phyloP scores from a whole-genome alignment of 2,888 invertebrate species.

The Hesperia comma region DNA sequence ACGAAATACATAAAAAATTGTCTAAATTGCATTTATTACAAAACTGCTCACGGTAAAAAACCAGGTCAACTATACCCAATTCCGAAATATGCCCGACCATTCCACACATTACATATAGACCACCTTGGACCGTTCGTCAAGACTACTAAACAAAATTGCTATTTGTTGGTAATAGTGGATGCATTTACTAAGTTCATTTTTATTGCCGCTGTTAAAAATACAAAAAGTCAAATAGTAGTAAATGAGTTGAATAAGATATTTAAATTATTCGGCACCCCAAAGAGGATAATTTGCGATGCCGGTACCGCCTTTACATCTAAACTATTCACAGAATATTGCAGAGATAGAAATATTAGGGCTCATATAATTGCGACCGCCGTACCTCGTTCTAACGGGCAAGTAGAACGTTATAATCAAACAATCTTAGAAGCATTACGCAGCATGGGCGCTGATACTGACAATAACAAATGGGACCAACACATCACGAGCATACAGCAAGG shows the following conservation, averaged over 20 bases:
- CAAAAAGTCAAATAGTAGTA: conserved; percentile 39
- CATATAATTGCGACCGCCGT: conserved; percentile 41
- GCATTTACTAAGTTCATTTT: conserved; percentile 45
- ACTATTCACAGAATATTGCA: conserved; percentile 41
- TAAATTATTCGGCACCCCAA: conserved; percentile 46
- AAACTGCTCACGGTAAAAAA: conserved; percentile 39
- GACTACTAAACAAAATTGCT: conserved; percentile 41
- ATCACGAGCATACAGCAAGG: conserved; percentile 45
- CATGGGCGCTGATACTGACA: conserved; percentile 43
- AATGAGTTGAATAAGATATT: conserved; percentile 45
- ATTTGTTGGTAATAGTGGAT: conserved; percentile 43
- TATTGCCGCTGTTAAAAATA: conserved; percentile 45
- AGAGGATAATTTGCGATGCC: conserved; percentile 44
- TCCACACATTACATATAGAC: conserved; percentile 45
- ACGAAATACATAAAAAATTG: conserved; percentile 43
- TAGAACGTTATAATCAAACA: conserved; percentile 44
- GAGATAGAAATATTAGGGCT: conserved; percentile 36
- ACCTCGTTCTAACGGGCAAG: conserved; percentile 43
- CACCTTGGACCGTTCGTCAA: conserved; percentile 45
- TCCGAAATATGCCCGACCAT: conserved; percentile 44
- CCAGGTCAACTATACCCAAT: conserved; percentile 41
- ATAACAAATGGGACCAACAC: conserved; percentile 41
- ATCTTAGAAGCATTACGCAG: conserved; percentile 43
- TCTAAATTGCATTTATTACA: conserved; percentile 42
- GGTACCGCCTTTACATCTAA: conserved; percentile 47